phyloP scores from a whole-genome alignment of 2,797 vertebrate species.

The Melanogrammus aeglefinus region DNA sequence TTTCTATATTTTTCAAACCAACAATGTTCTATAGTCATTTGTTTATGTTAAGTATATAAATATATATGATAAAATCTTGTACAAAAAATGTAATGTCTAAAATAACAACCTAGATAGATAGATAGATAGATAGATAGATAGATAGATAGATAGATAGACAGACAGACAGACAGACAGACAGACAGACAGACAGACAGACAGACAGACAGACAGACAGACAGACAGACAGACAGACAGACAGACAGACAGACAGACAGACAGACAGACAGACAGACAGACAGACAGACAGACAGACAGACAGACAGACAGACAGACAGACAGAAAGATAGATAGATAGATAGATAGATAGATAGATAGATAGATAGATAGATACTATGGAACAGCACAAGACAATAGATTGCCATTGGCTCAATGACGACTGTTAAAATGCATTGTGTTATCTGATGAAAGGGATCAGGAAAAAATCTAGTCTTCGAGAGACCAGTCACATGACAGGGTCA shows the following conservation, averaged over 20 bases:
- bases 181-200: background rate
- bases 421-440: slow-evolving; percentile 17
- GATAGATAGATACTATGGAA: background rate
- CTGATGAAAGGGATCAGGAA: slow-evolving; percentile 21
- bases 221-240: background rate
- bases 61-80: background rate
- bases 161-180: background rate
- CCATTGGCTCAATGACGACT: background rate
- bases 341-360: background rate
- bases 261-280: background rate
- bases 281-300: background rate
- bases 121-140: background rate
- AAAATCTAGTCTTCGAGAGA: slow-evolving; percentile 47
- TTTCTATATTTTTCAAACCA: no score
- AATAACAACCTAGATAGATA: background rate
- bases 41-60: background rate
- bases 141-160: background rate
- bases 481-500: slow-evolving; percentile 29
- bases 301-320: no score
- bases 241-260: background rate
- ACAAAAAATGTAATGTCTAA: background rate
- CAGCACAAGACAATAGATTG: background rate
- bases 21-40: background rate
- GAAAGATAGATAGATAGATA: background rate
- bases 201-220: no score